These are phyloP conservation scores for Latheticus oryzae DNA, from an alignment of 2,888 invertebrate genomes.

Conservation along the genomic window DNA sequence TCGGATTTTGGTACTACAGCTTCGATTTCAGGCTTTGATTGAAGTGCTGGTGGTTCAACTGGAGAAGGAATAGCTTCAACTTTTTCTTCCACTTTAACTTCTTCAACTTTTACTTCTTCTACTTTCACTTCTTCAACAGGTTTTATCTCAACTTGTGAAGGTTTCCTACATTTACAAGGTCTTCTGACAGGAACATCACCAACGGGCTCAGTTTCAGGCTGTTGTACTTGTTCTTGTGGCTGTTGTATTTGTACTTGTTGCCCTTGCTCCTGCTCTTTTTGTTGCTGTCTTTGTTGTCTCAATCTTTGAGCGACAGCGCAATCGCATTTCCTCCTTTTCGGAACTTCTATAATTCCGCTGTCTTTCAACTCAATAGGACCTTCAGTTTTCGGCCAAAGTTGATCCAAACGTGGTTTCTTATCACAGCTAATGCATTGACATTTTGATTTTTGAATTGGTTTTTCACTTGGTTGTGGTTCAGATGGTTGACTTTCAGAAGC, in stretches of 20 bases:
- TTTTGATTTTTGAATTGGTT: too few relatives aligned
- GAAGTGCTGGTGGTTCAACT: too few relatives aligned
- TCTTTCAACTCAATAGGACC: constrained; percentile 5
- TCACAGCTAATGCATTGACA: constrained; percentile 11
- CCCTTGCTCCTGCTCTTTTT: neutral
- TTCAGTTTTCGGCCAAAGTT: constrained; percentile 7
- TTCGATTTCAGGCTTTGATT: constrained; percentile 2
- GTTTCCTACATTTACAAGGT: too few relatives aligned
- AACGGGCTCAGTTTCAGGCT: too few relatives aligned
- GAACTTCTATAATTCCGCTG: neutral
- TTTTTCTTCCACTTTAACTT: too few relatives aligned
- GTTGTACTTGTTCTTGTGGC: neutral
- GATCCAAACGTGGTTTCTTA: neutral
- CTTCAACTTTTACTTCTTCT: too few relatives aligned
- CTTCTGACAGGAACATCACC: neutral
- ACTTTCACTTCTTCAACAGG: too few relatives aligned
- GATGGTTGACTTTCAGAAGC: too few relatives aligned
- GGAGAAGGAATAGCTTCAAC: too few relatives aligned
- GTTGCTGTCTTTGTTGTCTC: neutral
- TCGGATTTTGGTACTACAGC: neutral
- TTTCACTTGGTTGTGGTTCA: too few relatives aligned
- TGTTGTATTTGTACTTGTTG: neutral
- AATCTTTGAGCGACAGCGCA: neutral
- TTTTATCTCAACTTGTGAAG: too few relatives aligned
- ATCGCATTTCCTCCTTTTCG: neutral